Evolutionary conservation across 2,888 invertebrate species (phyloP).

Genomic region (Molorchus minor): DNA sequence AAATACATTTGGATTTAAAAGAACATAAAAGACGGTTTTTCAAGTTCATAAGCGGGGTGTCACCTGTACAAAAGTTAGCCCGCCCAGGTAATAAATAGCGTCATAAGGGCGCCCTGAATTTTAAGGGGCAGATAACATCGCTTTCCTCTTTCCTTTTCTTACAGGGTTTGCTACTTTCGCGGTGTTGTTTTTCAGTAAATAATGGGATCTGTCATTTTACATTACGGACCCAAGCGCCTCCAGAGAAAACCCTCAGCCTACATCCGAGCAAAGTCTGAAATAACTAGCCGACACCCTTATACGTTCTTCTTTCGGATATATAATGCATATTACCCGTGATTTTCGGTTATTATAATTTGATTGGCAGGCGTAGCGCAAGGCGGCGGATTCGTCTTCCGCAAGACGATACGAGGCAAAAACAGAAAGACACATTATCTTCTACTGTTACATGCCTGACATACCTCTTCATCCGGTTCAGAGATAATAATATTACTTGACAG

Average conservation of each 20-base stretch:
- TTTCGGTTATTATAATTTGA: slow-evolving; percentile 32
- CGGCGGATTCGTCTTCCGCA: slow-evolving; percentile 21
- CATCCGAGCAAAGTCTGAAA: slow-evolving; percentile 43
- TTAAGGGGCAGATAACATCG: slow-evolving; percentile 54
- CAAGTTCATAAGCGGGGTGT: slow-evolving; percentile 24
- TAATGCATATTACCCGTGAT: slow-evolving; percentile 36
- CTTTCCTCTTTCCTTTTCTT: slow-evolving; percentile 58
- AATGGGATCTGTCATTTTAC: slow-evolving; percentile 65
- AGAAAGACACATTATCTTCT: neutral
- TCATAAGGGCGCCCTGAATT: slow-evolving; percentile 53
- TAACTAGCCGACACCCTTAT: slow-evolving; percentile 38
- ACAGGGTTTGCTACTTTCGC: slow-evolving; percentile 62
- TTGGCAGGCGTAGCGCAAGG: slow-evolving; percentile 28
- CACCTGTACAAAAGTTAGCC: slow-evolving; percentile 38
- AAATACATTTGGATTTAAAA: slow-evolving; percentile 32
- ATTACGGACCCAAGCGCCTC: slow-evolving; percentile 59
- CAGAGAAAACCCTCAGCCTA: slow-evolving; percentile 51
- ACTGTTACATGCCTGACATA: neutral
- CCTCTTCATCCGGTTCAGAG: too few relatives aligned
- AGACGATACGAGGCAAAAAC: neutral
- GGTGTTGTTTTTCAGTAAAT: slow-evolving; percentile 64
- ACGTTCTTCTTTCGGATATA: slow-evolving; percentile 38
- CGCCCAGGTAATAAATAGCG: slow-evolving; percentile 47
- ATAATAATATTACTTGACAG: too few relatives aligned
- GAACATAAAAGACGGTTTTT: slow-evolving; percentile 26